A percentile compares a stretch with the other conserved stretches of the same genome.
Conservation (phyloP, 2,888 invertebrate genomes). For the Nesidiocoris tenuis region DNA sequence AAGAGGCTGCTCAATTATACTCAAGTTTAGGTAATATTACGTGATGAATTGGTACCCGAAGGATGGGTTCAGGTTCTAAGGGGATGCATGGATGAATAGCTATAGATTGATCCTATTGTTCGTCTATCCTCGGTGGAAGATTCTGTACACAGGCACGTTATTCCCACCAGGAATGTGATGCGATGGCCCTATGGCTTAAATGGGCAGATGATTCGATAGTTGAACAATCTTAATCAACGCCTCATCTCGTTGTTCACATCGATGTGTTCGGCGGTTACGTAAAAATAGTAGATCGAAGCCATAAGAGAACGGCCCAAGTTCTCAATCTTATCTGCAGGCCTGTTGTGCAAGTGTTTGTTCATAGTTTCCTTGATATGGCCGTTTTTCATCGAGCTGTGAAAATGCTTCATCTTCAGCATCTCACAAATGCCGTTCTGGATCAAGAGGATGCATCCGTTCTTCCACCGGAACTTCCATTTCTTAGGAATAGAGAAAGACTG, state of each 20-base stretch:
- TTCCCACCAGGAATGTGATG: not conserved
- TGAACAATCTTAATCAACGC: not conserved
- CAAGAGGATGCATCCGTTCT: too few relatives aligned
- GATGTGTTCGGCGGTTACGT: not conserved
- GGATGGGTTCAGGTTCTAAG: too few relatives aligned
- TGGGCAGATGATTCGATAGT: not conserved
- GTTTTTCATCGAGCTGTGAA: not conserved
- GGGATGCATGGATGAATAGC: too few relatives aligned
- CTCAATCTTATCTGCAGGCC: not conserved
- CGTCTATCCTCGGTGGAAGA: too few relatives aligned
- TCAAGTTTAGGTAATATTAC: too few relatives aligned
- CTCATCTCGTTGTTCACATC: not conserved
- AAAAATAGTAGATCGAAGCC: not conserved
- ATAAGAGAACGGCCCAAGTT: not conserved
- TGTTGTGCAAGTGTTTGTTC: not conserved
- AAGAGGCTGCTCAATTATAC: too few relatives aligned
- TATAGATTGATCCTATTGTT: not conserved
- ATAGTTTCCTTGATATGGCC: not conserved
- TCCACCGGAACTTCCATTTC: too few relatives aligned
- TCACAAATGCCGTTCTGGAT: too few relatives aligned
- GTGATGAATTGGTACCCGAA: too few relatives aligned
- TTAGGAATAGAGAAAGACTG: too few relatives aligned
- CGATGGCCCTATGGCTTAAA: too few relatives aligned
- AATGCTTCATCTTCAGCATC: too few relatives aligned
- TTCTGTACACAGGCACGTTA: not conserved